Evolutionary conservation across 2,888 invertebrate species (phyloP), one percentile per base, ranked within the genome.

Genomic region (Tipula helvola): DNA sequence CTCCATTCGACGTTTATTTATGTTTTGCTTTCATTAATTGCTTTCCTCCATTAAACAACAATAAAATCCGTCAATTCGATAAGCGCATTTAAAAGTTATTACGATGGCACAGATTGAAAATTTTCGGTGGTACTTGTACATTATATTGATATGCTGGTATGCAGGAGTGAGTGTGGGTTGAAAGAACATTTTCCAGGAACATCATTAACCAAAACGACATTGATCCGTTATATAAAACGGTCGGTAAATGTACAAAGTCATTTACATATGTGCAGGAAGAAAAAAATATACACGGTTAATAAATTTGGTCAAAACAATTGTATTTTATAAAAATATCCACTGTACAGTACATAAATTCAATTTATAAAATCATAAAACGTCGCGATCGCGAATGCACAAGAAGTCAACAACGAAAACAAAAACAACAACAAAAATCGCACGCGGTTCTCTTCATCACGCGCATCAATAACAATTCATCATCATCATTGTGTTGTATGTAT

Each of bases 401-500:
- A 18, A 71, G 10, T 71, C 28, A 71, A 71, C 28, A 71, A 71
- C 28, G 18, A 84, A 16, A 28, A 28, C 28, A 28, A 28, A 39
- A 84, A 39, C 16, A 84, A 83, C 5, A 83, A 10, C 12, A 83
- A 83, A 83, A 83, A 16, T 18, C 84, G 16, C 13, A 13, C 84
- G 84, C 84, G 84, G 84, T 41, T 84, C 84, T 39, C 41, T 71
- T 71, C 71, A 71, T 71, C 71, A 28, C 28, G 71, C 71, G 71
- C 84, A 39, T 84, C 84, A 39, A 84, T 84, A 84, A 84, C 84
- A 84, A 84, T 84, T 16, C 84, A 84, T 84, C 84, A 39, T 84
- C 84, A 71, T 71, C 71, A 71, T 28, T 71, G 71, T 71, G 71
- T 71, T 71, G 71, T 71, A 39, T 39, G 39, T 39, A 39, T 71